Percentiles rank a stretch among this genome's conserved stretches.
Evolutionary conservation across 2,888 invertebrate species (phyloP).

Genomic region (Heliconius ethilla): DNA sequence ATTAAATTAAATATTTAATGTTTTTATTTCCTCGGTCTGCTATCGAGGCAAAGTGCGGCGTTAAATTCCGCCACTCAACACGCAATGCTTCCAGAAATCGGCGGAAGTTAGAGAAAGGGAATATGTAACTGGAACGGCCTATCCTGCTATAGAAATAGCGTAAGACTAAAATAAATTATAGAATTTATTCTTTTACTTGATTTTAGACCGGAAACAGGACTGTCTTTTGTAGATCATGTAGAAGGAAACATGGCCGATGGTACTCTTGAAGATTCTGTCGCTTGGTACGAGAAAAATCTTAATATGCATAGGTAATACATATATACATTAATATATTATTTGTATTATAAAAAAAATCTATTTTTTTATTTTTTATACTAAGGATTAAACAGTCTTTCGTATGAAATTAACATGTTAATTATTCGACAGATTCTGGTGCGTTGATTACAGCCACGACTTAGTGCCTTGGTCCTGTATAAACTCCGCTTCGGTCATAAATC

Average conservation of each 20-base stretch:
- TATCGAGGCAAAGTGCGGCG: too few species aligned
- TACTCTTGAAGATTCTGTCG: conserved; percentile 91
- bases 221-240: conserved; percentile 96
- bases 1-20: too few species aligned
- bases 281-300: conserved; percentile 88
- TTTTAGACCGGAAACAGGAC: conserved; percentile 84
- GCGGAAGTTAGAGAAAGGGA: too few species aligned
- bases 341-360: too few species aligned
- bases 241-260: conserved; percentile 98
- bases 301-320: conserved; percentile 79
- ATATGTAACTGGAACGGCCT: too few species aligned
- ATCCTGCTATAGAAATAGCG: too few species aligned
- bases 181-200: not conserved
- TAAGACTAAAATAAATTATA: too few species aligned
- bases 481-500: conserved; percentile 97
- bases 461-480: conserved; percentile 96
- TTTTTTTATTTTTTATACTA: too few species aligned
- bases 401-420: not conserved
- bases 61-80: too few species aligned
- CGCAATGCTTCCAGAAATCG: too few species aligned
- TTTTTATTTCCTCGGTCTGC: too few species aligned
- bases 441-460: conserved; percentile 96
- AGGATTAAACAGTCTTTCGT: not conserved
- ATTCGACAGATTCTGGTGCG: conserved; percentile 93
- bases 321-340: not conserved